Conservation (phyloP, 2,113 vertebrate genomes). For the Zosterops hypoxanthus region DNA sequence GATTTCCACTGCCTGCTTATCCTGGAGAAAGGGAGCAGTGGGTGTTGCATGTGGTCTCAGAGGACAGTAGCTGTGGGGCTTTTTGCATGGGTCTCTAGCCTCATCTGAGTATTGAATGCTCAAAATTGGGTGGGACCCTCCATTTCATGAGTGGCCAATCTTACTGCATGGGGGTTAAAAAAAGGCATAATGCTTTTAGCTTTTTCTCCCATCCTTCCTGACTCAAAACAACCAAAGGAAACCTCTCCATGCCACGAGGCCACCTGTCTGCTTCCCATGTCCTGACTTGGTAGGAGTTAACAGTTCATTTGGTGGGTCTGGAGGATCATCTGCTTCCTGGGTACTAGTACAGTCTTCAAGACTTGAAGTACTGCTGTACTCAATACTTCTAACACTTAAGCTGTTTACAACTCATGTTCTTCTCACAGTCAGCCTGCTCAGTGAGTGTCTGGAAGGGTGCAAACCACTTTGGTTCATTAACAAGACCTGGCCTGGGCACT, state of each 20-base stretch:
- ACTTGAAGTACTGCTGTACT: background rate
- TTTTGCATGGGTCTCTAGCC: background rate
- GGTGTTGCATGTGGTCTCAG: background rate
- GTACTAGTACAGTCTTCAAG: background rate
- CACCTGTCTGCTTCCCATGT: fast-evolving
- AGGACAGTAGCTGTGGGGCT: background rate
- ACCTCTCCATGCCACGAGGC: background rate
- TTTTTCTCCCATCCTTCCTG: background rate
- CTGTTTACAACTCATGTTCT: background rate
- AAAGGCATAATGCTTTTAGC: background rate
- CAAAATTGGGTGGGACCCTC: background rate
- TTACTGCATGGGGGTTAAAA: too few relatives aligned
- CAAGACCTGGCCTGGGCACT: background rate
- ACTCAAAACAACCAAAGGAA: background rate
- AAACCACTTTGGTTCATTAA: background rate
- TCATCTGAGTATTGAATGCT: background rate
- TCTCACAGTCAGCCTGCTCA: background rate
- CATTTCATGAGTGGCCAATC: background rate
- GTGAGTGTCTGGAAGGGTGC: background rate
- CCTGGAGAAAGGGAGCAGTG: background rate
- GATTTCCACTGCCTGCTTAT: background rate
- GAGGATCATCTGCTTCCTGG: background rate
- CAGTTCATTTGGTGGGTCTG: background rate
- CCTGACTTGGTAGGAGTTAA: background rate
- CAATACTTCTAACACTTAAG: background rate